phyloP scores from a whole-genome alignment of 1,140 invertebrate species.

The Parapsyche elsis region DNA sequence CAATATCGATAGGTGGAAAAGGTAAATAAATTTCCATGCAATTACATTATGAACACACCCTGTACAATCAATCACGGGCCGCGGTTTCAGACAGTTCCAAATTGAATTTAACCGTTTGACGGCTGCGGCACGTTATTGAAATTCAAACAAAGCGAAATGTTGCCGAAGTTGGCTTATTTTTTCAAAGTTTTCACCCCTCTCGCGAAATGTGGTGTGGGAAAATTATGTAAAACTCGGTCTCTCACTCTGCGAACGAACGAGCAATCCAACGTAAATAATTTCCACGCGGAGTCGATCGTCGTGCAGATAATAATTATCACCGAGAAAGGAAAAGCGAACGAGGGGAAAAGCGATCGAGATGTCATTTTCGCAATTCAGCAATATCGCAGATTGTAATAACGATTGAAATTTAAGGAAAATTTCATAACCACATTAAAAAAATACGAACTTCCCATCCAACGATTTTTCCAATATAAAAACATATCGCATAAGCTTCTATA shows the following conservation, averaged over 20 bases:
- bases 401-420: conserved; percentile 12
- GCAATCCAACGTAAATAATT: background rate
- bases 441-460: no score
- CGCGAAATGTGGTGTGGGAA: background rate
- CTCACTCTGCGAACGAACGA: background rate
- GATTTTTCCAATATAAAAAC: no score
- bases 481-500: no score
- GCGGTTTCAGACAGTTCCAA: background rate
- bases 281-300: background rate
- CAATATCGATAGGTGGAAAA: no score
- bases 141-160: background rate
- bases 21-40: no score
- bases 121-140: background rate
- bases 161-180: background rate
- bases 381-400: background rate
- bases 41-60: conserved; percentile 1
- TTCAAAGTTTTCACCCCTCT: background rate
- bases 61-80: conserved; percentile 14
- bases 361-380: background rate
- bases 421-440: background rate
- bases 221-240: background rate
- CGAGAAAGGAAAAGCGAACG: background rate
- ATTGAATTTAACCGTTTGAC: conserved; percentile 15
- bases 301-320: background rate
- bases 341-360: background rate